Percentiles rank a stretch among this genome's conserved stretches.
phyloP scores from a whole-genome alignment of 2,113 vertebrate genomes.

The Corythaeola cristata region DNA sequence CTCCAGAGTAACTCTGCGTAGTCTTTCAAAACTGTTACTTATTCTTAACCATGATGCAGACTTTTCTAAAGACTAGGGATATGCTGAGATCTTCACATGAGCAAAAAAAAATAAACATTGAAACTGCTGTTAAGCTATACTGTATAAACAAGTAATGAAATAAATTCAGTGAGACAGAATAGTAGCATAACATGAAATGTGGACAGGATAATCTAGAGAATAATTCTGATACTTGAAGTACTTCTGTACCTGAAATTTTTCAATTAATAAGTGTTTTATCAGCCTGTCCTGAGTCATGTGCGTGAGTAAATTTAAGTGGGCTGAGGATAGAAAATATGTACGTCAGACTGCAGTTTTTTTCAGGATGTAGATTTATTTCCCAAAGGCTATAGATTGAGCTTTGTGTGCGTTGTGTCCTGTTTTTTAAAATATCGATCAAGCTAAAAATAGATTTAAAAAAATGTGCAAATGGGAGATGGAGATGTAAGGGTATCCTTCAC shows the following conservation, averaged over 20 bases:
- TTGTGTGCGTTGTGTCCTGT: not conserved
- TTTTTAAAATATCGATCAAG: not conserved
- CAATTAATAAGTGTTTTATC: not conserved
- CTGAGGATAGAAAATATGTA: not conserved
- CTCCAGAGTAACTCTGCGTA: not conserved
- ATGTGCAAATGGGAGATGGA: not conserved
- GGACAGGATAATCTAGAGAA: not conserved
- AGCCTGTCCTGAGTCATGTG: not conserved
- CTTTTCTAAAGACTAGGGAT: not conserved
- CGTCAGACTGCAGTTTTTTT: not conserved
- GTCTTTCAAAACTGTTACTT: not conserved
- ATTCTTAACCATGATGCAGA: not conserved
- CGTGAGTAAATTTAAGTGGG: not conserved
- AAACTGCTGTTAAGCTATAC: not conserved
- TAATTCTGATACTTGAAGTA: not conserved
- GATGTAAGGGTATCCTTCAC: not conserved
- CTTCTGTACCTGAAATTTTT: not conserved
- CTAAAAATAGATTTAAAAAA: not conserved
- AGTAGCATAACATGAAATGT: not conserved
- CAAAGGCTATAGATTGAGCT: not conserved
- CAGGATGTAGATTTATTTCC: not conserved
- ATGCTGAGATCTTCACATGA: not conserved
- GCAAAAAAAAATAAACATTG: not conserved
- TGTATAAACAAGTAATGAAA: slow-evolving; percentile 33
- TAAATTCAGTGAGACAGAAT: slow-evolving; percentile 17